Conservation (phyloP, 1,140 invertebrate species). For the Macrobrachium rosenbergii region DNA sequence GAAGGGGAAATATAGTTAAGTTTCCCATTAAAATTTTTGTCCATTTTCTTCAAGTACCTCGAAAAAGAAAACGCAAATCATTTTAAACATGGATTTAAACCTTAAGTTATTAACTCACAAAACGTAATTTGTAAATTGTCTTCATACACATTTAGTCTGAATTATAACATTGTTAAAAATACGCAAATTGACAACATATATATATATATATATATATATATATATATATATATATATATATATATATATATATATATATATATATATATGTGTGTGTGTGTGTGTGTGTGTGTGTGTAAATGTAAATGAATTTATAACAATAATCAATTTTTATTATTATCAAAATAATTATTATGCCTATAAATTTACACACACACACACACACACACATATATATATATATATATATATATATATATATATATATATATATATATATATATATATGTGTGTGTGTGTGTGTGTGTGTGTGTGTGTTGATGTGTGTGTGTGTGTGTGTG, state of each 20-base stretch:
- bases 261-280: neutral
- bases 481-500: neutral
- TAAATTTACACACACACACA: neutral
- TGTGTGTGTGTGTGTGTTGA: neutral
- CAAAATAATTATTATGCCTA: no score
- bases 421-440: constrained; percentile 17
- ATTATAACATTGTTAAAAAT: no score
- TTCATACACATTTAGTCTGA: no score
- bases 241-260: neutral
- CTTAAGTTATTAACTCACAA: no score
- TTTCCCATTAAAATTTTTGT: no score
- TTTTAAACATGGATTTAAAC: no score
- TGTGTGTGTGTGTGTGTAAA: neutral
- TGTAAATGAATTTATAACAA: neutral
- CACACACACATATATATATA: neutral
- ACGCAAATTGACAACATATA: neutral
- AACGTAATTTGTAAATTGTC: no score
- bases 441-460: constrained; percentile 13
- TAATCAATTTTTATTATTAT: no score
- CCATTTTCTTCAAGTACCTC: no score
- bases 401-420: constrained; percentile 1
- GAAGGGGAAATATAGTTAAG: no score
- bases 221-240: constrained; percentile 14
- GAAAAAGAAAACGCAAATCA: no score
- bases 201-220: constrained; percentile 9